Base-by-base conservation (phyloP, 2,797 vertebrate species). In the Dipus sagitta region DNA sequence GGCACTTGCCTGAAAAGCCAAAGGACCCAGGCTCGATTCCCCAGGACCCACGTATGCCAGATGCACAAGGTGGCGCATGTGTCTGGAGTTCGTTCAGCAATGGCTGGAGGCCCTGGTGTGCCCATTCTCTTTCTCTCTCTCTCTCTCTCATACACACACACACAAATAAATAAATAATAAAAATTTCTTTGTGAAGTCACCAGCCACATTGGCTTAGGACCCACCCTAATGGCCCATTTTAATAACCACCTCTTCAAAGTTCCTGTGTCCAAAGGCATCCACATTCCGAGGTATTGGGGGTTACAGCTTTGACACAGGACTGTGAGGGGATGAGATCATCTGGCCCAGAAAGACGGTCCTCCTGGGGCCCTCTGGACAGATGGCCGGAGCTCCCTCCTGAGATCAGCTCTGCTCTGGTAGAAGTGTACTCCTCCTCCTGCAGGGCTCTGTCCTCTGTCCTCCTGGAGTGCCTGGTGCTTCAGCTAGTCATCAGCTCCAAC, bases 161-260 rank as follows among this genome's bases (percentile, higher is more conserved):
- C 38, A 38, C 38, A 38, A 38, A 38, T 38, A 38, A 38, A 38
- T 38, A 38, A 38, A 38, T 38, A 38, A 38, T 38, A 38, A 38
- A 3, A 38, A 38, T 38, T 38, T 38, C 3, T 3, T 77, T 64
- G 42, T 17, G 70, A 90, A 54, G 76, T 65, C 34, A 82, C 26
- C 3, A 20, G 17, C 77, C 64, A 20, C 7, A 79, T 52, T 70
- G 78, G 64, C 60, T 65, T 30, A 86, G 58, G 67, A 70, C n/a
- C 82, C 5, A 54, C n/a, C 68, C 26, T 52, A 17, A 17, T 26
- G 70, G 10, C 24, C 30, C 71, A 6, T 88, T 82, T 67, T 88
- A 85, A 96, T 24, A 52, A 34, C 75, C 71, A 72, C 76, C 30
- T 91, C 77, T 80, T 72, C 75, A 24, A 62, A 75, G 58, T 32